Base-by-base conservation (phyloP, 2,888 invertebrate genomes). In the Lacanobia wlatinum region DNA sequence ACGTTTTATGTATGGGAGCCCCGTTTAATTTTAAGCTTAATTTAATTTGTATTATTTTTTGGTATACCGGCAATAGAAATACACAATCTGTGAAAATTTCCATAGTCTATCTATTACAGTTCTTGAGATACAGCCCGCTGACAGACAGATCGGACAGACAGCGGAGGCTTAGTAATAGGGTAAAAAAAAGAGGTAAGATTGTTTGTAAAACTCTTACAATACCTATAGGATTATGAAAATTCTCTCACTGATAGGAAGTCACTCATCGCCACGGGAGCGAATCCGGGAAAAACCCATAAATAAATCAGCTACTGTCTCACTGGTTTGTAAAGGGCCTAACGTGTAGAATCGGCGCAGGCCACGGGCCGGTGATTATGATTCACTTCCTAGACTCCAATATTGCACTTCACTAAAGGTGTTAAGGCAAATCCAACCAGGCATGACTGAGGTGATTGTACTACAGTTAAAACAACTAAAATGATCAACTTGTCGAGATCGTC, bases 401-500 rank as follows among this genome's bases (percentile, higher is more conserved):
- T 67, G 62, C 53, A 74, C 58, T 70, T 60, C 6, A 43, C 58
- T 59, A 66, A 71, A 73, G 43, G 28, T 66, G 56, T 61, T 56
- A 53, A 69, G 21, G 28, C 12, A 67, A 52, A 61, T 46, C n/a
- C 77, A 81, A 76, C 82, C 62, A 70, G 70, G 61, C 76, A 34
- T 70, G 43, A 40, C 61, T 16, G 58, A 66, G 78, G 76, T 78
- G 53, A 76, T 70, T 78, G 78, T 46, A 66, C 56, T 65, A 23
- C 38, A 58, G 43, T 50, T 78, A 63, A 68, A 80, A 73, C 58
- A 73, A 79, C 16, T n/a, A 40, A 58, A 73, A 43, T 61, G 48
- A 53, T 61, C 38, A 62, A 38, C 14, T 4, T 40, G 7, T 40
- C 18, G 8, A 16, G 21, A 40, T 64, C 38, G 14, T 50, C 48